Base-by-base conservation (phyloP, 2,797 vertebrate genomes). In the Synanceia verrucosa region DNA sequence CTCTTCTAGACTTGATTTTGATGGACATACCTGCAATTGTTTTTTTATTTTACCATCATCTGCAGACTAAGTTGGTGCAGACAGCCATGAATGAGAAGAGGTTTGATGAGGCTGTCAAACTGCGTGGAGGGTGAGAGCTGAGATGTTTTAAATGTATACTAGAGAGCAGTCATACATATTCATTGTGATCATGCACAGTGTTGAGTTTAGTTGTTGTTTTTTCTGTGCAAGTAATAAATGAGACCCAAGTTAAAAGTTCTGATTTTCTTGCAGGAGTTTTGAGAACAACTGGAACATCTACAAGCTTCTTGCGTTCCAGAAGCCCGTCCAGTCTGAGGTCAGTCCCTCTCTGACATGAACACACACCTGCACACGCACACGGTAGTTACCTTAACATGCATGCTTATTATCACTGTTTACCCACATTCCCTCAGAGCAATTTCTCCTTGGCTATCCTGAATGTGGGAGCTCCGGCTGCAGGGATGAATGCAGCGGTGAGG, bases 271-370 rank as follows among this genome's bases (percentile, higher is more conserved):
- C 73, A 99, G 98, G 96, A 99, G 95, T 86, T 99, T 99, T 81
- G 95, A 97, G 86, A 98, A 96, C 90, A 99, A 99, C 91, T 98
- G 94, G 96, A 97, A 95, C 82, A 98, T 96, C 59, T 99, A 98
- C 89, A 98, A 96, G 74, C 92, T 97, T 39, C 92, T 99, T 24
- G 93, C 96, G 0, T 95, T 96, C 82, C 95, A 96, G 86, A 98
- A 96, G 65, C 84, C 91, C 1, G 84, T 94, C 1, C 86, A 92
- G 79, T 73, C 86, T 63, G 89, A 95, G 94, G 97, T 97, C 71
- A 90, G 66, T 47, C 24, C 29, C 31, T 37, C 63, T 26, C 14
- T 16, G 3, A 18, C 37, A 63, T 11, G 10, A 31, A 48, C 59
- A 29, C 34, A 36, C 37, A 1, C 37, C 6, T 39, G 36, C 37